Conservation (phyloP, 2,888 invertebrate genomes). For the Serrognathus titanus region DNA sequence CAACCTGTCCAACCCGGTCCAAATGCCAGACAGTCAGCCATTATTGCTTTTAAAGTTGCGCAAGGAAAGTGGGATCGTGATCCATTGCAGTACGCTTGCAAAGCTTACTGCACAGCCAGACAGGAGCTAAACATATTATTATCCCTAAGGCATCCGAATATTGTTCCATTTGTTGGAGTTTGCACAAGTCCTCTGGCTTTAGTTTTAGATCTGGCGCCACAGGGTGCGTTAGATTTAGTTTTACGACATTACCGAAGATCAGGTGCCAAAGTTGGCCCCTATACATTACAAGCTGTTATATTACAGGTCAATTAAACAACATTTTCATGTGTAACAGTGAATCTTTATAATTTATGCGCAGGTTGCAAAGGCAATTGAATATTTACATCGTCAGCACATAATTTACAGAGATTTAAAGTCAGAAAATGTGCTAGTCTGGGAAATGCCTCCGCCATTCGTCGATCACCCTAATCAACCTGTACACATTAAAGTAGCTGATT, state of each 20-base stretch:
- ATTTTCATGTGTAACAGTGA: background rate
- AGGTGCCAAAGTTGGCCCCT: conserved; percentile 76
- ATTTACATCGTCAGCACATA: conserved; percentile 88
- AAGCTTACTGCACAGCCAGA: conserved; percentile 93
- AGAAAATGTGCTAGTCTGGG: conserved; percentile 98
- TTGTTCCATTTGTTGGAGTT: conserved; percentile 87
- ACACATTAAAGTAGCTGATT: conserved; percentile 94
- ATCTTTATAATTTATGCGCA: conserved; percentile 8
- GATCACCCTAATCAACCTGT: conserved; percentile 66
- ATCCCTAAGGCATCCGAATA: conserved; percentile 84
- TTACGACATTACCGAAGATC: conserved; percentile 82
- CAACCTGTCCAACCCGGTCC: conserved; percentile 88
- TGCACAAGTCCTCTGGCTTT: conserved; percentile 86
- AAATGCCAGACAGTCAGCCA: conserved; percentile 63
- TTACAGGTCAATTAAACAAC: conserved; percentile 60
- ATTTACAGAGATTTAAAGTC: conserved; percentile 93
- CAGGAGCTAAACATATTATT: conserved; percentile 89
- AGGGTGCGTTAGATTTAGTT: conserved; percentile 83
- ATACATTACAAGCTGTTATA: conserved; percentile 79
- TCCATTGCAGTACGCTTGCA: conserved; percentile 87
- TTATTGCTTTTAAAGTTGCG: conserved; percentile 48
- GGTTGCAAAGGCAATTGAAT: conserved; percentile 90
- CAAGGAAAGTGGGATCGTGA: conserved; percentile 92
- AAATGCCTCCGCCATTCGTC: conserved; percentile 78
- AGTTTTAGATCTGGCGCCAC: conserved; percentile 86